Evolutionary conservation across 2,113 vertebrate genomes (phyloP), one percentile per base, ranked within the genome.

Genomic region (Saccopteryx leptura): DNA sequence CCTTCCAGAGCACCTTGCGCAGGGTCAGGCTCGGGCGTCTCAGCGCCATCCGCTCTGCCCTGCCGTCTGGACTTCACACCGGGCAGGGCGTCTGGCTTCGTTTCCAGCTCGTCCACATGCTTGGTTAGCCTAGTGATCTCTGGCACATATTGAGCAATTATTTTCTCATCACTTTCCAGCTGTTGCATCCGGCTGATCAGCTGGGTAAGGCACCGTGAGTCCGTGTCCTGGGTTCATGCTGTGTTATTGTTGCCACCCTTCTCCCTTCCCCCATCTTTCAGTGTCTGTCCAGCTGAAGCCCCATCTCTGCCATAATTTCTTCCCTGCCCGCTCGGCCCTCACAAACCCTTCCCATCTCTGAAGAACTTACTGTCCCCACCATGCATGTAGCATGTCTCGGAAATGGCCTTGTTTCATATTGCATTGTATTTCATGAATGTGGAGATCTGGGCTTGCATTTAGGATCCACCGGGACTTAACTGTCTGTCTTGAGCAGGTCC

Each of bases 131-230:
- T 69, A n/a, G 89, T 39, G 13, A 46, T 65, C 87, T 68, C 56
- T 23, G 13, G 28, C 63, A 86, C 69, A n/a, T 39, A 92, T 33
- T 80, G 78, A 84, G 24, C 84, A 66, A 91, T 95, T 91, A 88
- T 91, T 93, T 93, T 75, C 79, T 46, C 63, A 79, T 83, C 72
- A 60, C 79, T 93, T 88, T 89, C 71, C 74, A 81, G 92, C 79
- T 85, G 52, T 68, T 80, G 24, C 46, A 7, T 60, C 63, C 52
- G 58, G 26, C 61, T 24, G 61, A 76, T 9, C 0, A 1, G 60
- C 39, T 65, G 31, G 18, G 26, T n/a, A 66, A 74, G n/a, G 14
- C 33, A 21, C 56, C 12, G 12, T 19, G 52, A 66, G 19, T 58
- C 11, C 19, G 66, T 33, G 50, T 89, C 56, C 2, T 1, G 33